phyloP scores from a whole-genome alignment of 2,113 vertebrate genomes.

The Poecilia latipinna region DNA sequence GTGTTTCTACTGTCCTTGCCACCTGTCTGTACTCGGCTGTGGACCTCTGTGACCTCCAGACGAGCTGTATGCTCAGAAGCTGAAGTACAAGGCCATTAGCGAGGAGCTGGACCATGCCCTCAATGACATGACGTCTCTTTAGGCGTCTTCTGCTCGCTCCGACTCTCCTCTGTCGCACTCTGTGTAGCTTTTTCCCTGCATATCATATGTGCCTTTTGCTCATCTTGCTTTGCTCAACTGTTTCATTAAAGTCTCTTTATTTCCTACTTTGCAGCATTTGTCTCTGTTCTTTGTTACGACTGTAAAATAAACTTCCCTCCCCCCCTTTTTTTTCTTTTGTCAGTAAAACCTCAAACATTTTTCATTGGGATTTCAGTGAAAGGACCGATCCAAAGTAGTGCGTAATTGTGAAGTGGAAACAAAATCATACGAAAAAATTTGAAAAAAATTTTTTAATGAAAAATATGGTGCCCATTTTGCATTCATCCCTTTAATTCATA shows the following conservation, averaged over 20 bases:
- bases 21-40: constrained; percentile 64
- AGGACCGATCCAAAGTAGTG: not conserved
- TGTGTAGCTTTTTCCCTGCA: constrained; percentile 32
- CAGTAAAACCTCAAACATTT: not conserved
- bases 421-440: not conserved
- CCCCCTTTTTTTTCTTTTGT: not conserved
- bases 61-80: constrained; percentile 92
- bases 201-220: constrained; percentile 56
- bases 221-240: constrained; percentile 16
- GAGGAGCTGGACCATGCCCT: constrained; percentile 94
- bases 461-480: too few relatives aligned
- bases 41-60: constrained; percentile 77
- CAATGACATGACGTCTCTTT: constrained; percentile 91
- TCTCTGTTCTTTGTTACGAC: constrained; percentile 18
- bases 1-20: constrained; percentile 69
- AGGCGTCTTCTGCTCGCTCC: constrained; percentile 39
- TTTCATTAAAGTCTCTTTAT: constrained; percentile 58
- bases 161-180: constrained; percentile 13
- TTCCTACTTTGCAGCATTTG: constrained; percentile 52
- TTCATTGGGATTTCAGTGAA: not conserved
- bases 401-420: not conserved
- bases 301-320: not conserved
- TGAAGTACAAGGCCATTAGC: constrained; percentile 94
- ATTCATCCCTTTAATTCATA: too few relatives aligned
- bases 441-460: not conserved